Base-by-base conservation (phyloP, 2,888 invertebrate species). In the Drosophila nr. medialis region DNA sequence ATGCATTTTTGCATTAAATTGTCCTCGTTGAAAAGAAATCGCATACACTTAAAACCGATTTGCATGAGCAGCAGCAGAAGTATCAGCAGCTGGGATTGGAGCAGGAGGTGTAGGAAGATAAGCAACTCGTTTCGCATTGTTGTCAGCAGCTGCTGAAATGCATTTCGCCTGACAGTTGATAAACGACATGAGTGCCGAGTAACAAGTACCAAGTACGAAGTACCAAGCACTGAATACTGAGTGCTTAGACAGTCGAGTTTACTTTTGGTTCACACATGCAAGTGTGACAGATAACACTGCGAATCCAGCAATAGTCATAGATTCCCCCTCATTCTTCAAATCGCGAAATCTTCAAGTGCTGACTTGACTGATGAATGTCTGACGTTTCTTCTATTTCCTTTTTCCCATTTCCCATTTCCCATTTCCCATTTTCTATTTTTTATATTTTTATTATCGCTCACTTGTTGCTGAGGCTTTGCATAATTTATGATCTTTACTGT, bases 1-100 rank as follows among this genome's bases (percentile, higher is more conserved):
- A 81, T 84, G 85, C 67, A 80, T 84, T 81, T 86, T 83, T 84
- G 83, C 81, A 80, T 84, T 86, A 85, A 85, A 86, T 86, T 85
- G 86, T 86, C 81, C 83, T 83, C 77, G 80, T 85, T 86, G 86
- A 85, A 77, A 75, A 81, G 75, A 86, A 86, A 81, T 86, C 86
- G 87, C 84, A 84, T 71, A 81, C 82, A 82, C 86, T 86, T 86
- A 82, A 81, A 81, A 68, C 70, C 84, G 83, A 85, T 85, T 84
- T 86, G 77, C 84, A 83, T 81, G 79, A 61, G 73, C 49, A 69
- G 51, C 58, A 63, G 56, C 34, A 58, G 60, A 29, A 53, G 50
- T 27, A 32, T 60, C 10, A 24, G 45, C n/a, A 38, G 32, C 38
- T 13, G n/a, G n/a, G 24, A 18, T 36, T 11, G 34, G 15, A 40